Evolutionary conservation across 1,140 invertebrate species (phyloP), one percentile per base, ranked within the genome.

Genomic region (Megathymus violae): DNA sequence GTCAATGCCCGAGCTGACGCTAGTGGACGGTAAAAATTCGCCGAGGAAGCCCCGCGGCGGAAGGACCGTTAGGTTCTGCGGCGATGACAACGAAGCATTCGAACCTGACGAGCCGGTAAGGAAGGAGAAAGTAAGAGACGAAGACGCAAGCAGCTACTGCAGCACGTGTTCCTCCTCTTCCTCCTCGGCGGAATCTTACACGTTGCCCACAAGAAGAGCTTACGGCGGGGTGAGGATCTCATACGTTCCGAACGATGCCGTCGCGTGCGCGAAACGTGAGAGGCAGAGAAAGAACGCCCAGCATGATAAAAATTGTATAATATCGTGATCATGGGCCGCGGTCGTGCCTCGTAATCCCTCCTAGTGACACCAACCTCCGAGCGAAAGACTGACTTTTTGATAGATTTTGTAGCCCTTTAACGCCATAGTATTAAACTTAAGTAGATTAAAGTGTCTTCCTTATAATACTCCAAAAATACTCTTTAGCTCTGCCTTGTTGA

Each of bases 101-200:
- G n/a, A n/a, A n/a, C n/a, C n/a, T n/a, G n/a, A n/a, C n/a, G n/a
- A n/a, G n/a, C n/a, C n/a, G n/a, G n/a, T n/a, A n/a, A n/a, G n/a
- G n/a, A n/a, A 83, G 1, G 75, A 88, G 69, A 81, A 76, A 72
- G 71, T 78, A 44, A 75, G 84, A 43, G 83, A 92, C 60, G 94
- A 95, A n/a, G 95, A 96, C 78, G 93, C 93, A 13, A 94, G 93
- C 64, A 96, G 95, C 76, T 95, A 95, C 64, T 98, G 97, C 85
- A 97, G 96, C 46, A 97, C 97, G 0, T 97, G 97, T 76, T 97
- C 96, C 1, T 96, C 95, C 11, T 96, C 96, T 9, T 96, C 96
- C 36, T 96, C 96, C 41, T 96, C 97, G 41, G 94, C 96, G 38
- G 94, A 96, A 69, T 96, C 96, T 54, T 97, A 97, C 80, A 93